Base-by-base conservation (phyloP, 1,140 invertebrate species). In the Penaeus japonicus region DNA sequence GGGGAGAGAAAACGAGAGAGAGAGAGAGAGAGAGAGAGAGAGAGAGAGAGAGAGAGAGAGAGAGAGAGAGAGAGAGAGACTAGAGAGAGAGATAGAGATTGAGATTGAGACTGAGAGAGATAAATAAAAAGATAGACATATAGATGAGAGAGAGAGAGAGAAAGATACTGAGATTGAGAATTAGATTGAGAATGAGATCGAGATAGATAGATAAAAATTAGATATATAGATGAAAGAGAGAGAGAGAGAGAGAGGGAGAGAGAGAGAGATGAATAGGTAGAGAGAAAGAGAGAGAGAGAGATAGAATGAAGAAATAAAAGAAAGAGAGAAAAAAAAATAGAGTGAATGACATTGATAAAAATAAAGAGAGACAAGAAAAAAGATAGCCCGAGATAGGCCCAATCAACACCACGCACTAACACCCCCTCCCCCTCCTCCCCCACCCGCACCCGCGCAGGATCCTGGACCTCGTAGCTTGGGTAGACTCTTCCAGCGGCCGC, bases 391-490 rank as follows among this genome's bases (percentile, higher is more conserved):
- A 2, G 75, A 80, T 32, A 59, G 70, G 62, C 84, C 77, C 32
- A 73, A 54, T 54, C 20, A 30, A 54, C 35, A 35, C 70, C n/a
- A 80, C 17, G 18, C 35, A 53, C 30, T 53, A 24, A 80, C 5
- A 20, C 2, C 2, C 2, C 47, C 53, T 17, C 12, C 54, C 3
- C 12, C 39, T 24, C 27, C 32, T 22, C 24, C 27, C 22, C 12
- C 27, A 0, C n/a, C 32, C n/a, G 35, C 4, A 24, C 10, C 59
- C 32, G 22, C 22, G 17, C 84, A 90, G 90, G 53, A 90, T 90
- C 39, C 77, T 88, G 54, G 90, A 90, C 78, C 70, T 90, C 18
- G 84, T 85, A 59, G 84, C 90, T 3, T 90, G 90, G 90, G 90
- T 90, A 15, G 86, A 90, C 57, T 80, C 78, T 4, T 89, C 87